Evolutionary conservation across 2,113 vertebrate genomes (phyloP), one percentile per base, ranked within the genome.

Genomic region (Cyprinodon tularosa): DNA sequence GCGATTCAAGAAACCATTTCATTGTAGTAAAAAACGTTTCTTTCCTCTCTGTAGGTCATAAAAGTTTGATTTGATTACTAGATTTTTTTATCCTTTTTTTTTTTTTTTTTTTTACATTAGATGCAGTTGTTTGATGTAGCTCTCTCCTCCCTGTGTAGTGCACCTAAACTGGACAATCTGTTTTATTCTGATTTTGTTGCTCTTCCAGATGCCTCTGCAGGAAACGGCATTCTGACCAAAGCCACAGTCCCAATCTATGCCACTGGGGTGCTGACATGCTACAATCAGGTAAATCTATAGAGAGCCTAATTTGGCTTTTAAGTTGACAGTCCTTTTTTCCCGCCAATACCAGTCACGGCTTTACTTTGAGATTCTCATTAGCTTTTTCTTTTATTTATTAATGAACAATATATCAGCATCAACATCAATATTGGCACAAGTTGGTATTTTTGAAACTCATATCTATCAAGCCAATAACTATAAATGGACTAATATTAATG

Each of bases 231-330:
- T 86, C 95, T 99, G 79, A 98, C 97, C 89, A 99, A 99, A 95
- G 97, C 98, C 64, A 99, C 98, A 0, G 98, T 99, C 83, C 98
- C 98, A 60, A 99, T 99, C 90, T 99, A 99, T 92, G 98, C 98
- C 92, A 99, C 98, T 62, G 98, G 98, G 76, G 98, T 99, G 44
- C 95, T 99, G 81, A 99, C 98, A 0, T 99, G 98, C 89, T 99
- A 99, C 67, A 99, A 98, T 92, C 98, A 99, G 97, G 98, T 98
- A 93, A 69, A 71, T 8, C 47, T 48, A 17, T 15, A 50, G 13
- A 15, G 48, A 50, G 13, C 3, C 14, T 50, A 50, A 5, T 0
- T 12, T 15, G 4, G 14, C 6, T 50, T 50, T 50, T 50, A 0
- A 15, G 3, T 4, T 6, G 15, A 17, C 0, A 50, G 4, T 4